Base-by-base conservation (phyloP, 1,140 invertebrate species). In the Hirudo medicinalis region DNA sequence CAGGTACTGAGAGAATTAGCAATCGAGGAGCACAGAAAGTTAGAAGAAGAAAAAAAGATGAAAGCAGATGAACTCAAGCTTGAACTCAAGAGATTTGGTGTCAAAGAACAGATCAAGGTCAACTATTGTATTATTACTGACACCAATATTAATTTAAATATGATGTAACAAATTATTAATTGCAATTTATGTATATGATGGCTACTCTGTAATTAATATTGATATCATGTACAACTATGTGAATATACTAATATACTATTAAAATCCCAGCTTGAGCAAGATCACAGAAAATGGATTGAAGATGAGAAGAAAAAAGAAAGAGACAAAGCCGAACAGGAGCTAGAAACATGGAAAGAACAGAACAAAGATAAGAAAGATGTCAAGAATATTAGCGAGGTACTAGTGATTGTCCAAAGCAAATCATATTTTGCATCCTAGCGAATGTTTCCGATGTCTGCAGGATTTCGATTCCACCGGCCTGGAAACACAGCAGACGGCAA, bases 321-420 rank as follows among this genome's bases (percentile, higher is more conserved):
- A 78, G 82, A 83, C 67, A 84, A 84, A 80, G 87, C 87, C 19
- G 86, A 88, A 82, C 81, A 85, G 17, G 86, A 88, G 74, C 80
- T 90, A 29, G 85, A 89, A 76, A 81, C 83, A 69, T 90, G 87
- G 87, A 85, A 86, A 75, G 76, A 81, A 54, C 75, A 78, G 74
- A 78, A 80, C 63, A 77, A 75, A 70, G 40, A 67, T 32, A 43
- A 75, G 40, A 78, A 78, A 55, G 75, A 78, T 72, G 32, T 25
- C 22, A 53, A 5, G 17, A 70, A 40, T 22, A 63, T 27, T 27
- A 63, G 8, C 11, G 43, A 17, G 43, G 43, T 49, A 49, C 9
- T 49, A 13, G 3, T 49, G 43, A 49, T 36, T 6, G 32, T 36
- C 32, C 32, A 36, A 49, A 15, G 43, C 1, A 49, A 15, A 49